These are phyloP conservation scores for Cyclina sinensis DNA, from an alignment of 1,140 invertebrate species.

Conservation along the genomic window DNA sequence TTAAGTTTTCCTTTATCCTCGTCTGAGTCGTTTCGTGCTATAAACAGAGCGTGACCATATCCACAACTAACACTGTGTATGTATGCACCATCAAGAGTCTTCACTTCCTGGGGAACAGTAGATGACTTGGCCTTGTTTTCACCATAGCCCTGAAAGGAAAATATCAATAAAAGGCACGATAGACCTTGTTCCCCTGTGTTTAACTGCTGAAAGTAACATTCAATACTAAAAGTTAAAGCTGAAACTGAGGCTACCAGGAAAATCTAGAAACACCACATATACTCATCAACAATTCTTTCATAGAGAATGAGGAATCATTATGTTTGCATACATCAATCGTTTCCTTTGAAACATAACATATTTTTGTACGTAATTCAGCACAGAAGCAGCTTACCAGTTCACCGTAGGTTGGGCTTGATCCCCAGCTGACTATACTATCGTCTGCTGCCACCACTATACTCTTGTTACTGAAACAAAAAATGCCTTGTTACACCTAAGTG, in stretches of 20 bases:
- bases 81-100: constrained; percentile 93
- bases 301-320: too few relatives aligned
- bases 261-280: too few relatives aligned
- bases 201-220: too few relatives aligned
- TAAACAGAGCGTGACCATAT: constrained; percentile 93
- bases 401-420: constrained; percentile 95
- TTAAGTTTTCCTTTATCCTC: constrained; percentile 90
- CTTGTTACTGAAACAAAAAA: constrained; percentile 85
- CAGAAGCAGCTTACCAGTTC: constrained; percentile 93
- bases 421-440: constrained; percentile 96
- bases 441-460: constrained; percentile 96
- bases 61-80: constrained; percentile 94
- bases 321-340: too few relatives aligned
- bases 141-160: constrained; percentile 91
- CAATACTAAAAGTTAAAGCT: too few relatives aligned
- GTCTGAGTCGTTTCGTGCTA: constrained; percentile 90
- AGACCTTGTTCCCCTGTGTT: too few relatives aligned
- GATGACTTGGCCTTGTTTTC: constrained; percentile 94
- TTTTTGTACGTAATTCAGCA: too few relatives aligned
- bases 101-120: constrained; percentile 95
- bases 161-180: too few relatives aligned
- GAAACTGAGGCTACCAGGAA: too few relatives aligned
- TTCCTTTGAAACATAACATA: too few relatives aligned
- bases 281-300: too few relatives aligned
- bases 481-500: too few relatives aligned